Conservation (phyloP, 2,888 invertebrate genomes). For the Patella pellucida region DNA sequence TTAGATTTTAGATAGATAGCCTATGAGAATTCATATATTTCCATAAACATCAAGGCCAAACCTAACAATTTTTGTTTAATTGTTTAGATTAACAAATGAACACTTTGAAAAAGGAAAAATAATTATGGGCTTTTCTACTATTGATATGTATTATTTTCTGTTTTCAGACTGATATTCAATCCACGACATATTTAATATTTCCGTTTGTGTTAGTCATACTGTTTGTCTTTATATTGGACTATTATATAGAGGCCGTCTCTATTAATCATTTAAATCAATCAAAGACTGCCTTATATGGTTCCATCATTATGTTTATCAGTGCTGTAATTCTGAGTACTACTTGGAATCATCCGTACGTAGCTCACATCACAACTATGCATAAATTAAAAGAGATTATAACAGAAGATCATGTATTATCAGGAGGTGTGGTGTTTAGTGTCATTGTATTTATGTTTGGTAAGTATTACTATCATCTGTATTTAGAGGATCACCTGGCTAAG, state of each 20-base stretch:
- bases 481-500: too few species aligned
- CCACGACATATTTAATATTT: slow-evolving; percentile 63
- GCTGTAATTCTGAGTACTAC: slow-evolving; percentile 66
- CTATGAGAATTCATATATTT: too few species aligned
- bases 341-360: slow-evolving; percentile 69
- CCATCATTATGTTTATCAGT: slow-evolving; percentile 70
- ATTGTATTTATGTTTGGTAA: slow-evolving; percentile 72
- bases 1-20: too few species aligned
- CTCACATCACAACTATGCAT: slow-evolving; percentile 58
- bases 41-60: too few species aligned
- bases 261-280: slow-evolving; percentile 65
- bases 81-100: too few species aligned
- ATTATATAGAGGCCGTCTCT: slow-evolving; percentile 72
- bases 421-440: slow-evolving; percentile 73
- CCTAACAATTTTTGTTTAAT: too few species aligned
- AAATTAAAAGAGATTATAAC: slow-evolving; percentile 60
- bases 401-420: slow-evolving; percentile 72
- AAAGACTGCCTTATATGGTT: slow-evolving; percentile 68
- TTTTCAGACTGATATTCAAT: slow-evolving; percentile 56
- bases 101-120: too few species aligned
- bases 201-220: slow-evolving; percentile 69
- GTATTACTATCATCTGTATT: slow-evolving; percentile 26
- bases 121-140: too few species aligned
- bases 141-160: background rate
- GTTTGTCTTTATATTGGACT: slow-evolving; percentile 72